Evolutionary conservation across 2,113 vertebrate species (phyloP).

Genomic region (Lycaon pictus): DNA sequence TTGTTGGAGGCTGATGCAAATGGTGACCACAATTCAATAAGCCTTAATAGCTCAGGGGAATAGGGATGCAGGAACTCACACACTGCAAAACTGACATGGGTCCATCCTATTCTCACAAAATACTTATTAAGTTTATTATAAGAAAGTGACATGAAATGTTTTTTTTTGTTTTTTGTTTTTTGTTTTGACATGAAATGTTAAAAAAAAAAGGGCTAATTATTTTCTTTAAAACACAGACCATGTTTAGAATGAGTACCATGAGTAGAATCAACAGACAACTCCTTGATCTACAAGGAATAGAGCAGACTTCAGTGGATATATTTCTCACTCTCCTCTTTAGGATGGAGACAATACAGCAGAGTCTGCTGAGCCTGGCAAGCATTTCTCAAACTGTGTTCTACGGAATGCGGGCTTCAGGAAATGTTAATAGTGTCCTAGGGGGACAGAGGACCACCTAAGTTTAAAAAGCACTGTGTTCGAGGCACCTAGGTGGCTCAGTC

Average conservation of each 20-base stretch:
- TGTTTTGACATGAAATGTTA: background rate
- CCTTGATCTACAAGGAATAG: background rate
- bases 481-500: no score
- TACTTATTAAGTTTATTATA: background rate
- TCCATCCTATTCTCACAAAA: background rate
- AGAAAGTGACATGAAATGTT: constrained; percentile 38
- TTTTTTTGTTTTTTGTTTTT: no score
- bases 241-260: background rate
- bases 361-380: background rate
- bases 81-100: background rate
- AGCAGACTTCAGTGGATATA: background rate
- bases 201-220: background rate
- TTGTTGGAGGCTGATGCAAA: background rate
- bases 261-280: background rate
- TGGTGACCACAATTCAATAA: background rate
- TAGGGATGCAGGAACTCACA: background rate
- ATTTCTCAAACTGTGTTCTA: background rate
- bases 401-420: background rate
- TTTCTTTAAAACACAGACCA: background rate
- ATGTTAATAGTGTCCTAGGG: background rate
- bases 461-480: background rate
- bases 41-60: background rate
- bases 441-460: background rate
- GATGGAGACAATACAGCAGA: background rate
- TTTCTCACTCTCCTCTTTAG: background rate